A percentile compares a stretch with the other conserved stretches of the same genome.
Evolutionary conservation across 2,113 vertebrate genomes (phyloP).

Genomic region (Pyxicephalus adspersus): DNA sequence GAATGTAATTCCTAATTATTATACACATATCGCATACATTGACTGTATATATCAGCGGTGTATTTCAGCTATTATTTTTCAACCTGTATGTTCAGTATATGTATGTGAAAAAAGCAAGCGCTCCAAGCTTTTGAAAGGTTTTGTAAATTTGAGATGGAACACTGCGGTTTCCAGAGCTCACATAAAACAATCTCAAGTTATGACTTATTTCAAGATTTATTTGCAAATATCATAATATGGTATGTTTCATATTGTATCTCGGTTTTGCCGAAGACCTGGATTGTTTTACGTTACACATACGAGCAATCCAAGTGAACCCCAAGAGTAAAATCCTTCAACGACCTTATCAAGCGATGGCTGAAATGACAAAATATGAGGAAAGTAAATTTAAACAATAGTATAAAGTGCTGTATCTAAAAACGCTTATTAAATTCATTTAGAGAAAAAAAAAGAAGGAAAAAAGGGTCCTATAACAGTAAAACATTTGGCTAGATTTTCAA

Average conservation of each 20-base stretch:
- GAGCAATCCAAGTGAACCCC: not conserved
- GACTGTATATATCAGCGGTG: not conserved
- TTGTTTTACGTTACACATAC: slow-evolving; percentile 14
- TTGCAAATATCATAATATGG: slow-evolving; percentile 11
- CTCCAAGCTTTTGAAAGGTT: not conserved
- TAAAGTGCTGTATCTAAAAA: too few relatives aligned
- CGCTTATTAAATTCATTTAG: too few relatives aligned
- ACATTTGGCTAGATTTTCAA: too few relatives aligned
- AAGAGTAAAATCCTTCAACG: slow-evolving; percentile 26
- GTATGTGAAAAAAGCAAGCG: not conserved
- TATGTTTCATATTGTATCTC: slow-evolving; percentile 33
- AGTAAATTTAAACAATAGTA: too few relatives aligned
- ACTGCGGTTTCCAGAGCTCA: slow-evolving; percentile 9
- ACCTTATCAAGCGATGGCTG: not conserved
- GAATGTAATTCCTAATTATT: too few relatives aligned
- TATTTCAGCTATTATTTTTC: not conserved
- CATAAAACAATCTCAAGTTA: slow-evolving; percentile 37
- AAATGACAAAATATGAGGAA: not conserved
- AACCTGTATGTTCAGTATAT: not conserved
- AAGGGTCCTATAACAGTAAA: too few relatives aligned
- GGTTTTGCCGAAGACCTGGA: not conserved
- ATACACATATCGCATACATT: too few relatives aligned
- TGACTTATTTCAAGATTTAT: slow-evolving; percentile 29
- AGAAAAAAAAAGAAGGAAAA: too few relatives aligned
- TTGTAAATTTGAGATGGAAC: slow-evolving; percentile 13